A percentile compares a stretch with the other conserved stretches of the same genome.
Evolutionary conservation across 2,888 invertebrate genomes (phyloP).

Genomic region (Chydorus sphaericus): DNA sequence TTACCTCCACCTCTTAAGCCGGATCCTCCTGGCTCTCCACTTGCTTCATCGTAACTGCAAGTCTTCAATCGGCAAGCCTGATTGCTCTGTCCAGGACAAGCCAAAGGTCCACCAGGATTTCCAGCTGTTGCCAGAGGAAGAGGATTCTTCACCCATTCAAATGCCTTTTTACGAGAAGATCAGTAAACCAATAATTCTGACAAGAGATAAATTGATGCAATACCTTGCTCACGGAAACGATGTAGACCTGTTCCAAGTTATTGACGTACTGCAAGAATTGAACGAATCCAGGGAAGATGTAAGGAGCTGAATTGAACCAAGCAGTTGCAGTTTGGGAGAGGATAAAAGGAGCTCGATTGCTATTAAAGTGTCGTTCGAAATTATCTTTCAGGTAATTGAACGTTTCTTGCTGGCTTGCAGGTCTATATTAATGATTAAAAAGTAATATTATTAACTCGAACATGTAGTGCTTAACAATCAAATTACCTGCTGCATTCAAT

Average conservation of each 20-base stretch:
- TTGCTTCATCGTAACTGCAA: background rate
- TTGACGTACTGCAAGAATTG: constrained; percentile 41
- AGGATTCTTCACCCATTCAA: constrained; percentile 43
- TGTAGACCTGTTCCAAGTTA: constrained; percentile 39
- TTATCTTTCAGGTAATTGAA: constrained; percentile 43
- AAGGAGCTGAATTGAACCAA: constrained; percentile 35
- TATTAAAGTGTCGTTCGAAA: constrained; percentile 46
- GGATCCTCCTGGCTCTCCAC: too few relatives aligned
- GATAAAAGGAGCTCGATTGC: constrained; percentile 49
- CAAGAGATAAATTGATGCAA: background rate
- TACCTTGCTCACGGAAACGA: constrained; percentile 36
- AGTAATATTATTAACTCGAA: background rate
- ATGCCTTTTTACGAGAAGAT: constrained; percentile 22
- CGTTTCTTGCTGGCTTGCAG: constrained; percentile 35
- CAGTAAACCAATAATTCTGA: background rate
- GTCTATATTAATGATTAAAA: constrained; percentile 22
- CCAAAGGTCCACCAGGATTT: constrained; percentile 25
- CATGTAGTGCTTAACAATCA: too few relatives aligned
- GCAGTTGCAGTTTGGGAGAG: constrained; percentile 45
- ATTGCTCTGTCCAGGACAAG: constrained; percentile 17
- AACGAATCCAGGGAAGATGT: constrained; percentile 34
- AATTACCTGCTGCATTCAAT: too few relatives aligned
- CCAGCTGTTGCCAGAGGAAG: constrained; percentile 30
- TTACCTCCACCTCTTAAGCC: too few relatives aligned
- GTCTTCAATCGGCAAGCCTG: constrained; percentile 13